phyloP scores from a whole-genome alignment of 1,140 invertebrate species.

The Tribolium castaneum region DNA sequence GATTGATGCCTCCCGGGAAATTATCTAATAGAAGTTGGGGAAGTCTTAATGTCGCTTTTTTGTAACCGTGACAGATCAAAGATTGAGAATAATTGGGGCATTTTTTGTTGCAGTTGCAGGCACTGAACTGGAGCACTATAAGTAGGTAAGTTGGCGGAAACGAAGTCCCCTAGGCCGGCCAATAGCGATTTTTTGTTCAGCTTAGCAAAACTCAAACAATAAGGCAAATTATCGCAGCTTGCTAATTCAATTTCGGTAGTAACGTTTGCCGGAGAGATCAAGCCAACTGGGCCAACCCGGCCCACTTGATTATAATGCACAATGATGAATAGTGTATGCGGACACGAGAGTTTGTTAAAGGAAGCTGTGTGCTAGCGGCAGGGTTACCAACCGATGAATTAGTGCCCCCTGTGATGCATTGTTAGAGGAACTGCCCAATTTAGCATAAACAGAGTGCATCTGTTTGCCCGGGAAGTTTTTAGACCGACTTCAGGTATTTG shows the following conservation, averaged over 20 bases:
- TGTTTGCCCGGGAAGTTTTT: not conserved
- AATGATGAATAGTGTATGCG: slow-evolving; percentile 26
- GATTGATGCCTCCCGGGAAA: slow-evolving; percentile 2
- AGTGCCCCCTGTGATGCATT: slow-evolving; percentile 24
- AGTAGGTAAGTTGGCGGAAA: not conserved
- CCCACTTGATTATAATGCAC: slow-evolving; percentile 27
- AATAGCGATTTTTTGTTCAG: not conserved
- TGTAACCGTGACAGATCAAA: not conserved
- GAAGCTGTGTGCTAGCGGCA: slow-evolving; percentile 17
- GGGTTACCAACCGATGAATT: slow-evolving; percentile 37
- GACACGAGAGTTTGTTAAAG: slow-evolving; percentile 33
- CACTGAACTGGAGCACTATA: not conserved
- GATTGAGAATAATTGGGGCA: too few species aligned
- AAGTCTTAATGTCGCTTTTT: not conserved
- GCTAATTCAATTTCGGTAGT: slow-evolving; percentile 22
- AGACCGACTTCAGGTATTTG: not conserved
- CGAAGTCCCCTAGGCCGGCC: not conserved
- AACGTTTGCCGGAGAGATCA: slow-evolving; percentile 15
- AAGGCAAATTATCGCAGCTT: not conserved
- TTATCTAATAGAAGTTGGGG: slow-evolving; percentile 7
- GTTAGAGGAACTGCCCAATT: slow-evolving; percentile 36
- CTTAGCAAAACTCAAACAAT: slow-evolving; percentile 9
- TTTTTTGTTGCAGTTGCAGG: not conserved
- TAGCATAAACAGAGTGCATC: slow-evolving; percentile 37
- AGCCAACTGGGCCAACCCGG: not conserved